Evolutionary conservation across 2,888 invertebrate species (phyloP), one percentile per base, ranked within the genome.

Genomic region (Taenaris catops): DNA sequence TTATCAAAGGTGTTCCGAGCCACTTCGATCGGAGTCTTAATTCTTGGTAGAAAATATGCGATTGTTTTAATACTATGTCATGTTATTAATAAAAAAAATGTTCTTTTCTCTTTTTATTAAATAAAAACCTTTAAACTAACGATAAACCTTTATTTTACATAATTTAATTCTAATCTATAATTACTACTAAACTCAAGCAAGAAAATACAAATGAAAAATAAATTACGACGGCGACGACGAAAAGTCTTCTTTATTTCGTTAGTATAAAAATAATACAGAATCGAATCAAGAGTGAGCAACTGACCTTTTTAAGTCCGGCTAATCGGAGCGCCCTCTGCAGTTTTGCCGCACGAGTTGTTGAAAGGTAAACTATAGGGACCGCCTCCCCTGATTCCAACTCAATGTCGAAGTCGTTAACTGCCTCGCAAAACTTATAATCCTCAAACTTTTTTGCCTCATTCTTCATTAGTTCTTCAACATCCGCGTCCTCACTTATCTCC

Each of bases 251-350:
- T n/a, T n/a, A n/a, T n/a, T n/a, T n/a, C n/a, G n/a, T n/a, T n/a
- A n/a, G n/a, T n/a, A n/a, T n/a, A n/a, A n/a, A n/a, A n/a, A n/a
- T n/a, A n/a, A n/a, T n/a, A n/a, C n/a, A n/a, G n/a, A n/a, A n/a
- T n/a, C n/a, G n/a, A n/a, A n/a, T n/a, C n/a, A n/a, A n/a, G n/a
- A 25, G 6, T 9, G 9, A 17, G 8, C 11, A 25, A 46, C 79
- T 60, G 62, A 90, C 90, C 86, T 87, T 87, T 83, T 89, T 89
- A 50, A 86, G 84, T 48, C 89, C 89, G 20, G 83, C 88, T 59
- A 88, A 88, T 47, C 86, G 80, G 24, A 90, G 63, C n/a, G 88
- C 79, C 48, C 90, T 73, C 61, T 87, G 87, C 53, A 90, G 65
- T 36, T 70, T 68, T 24, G 88, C 88, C 23, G 88, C 89, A 33